Evolutionary conservation across 2,113 vertebrate species (phyloP).

Genomic region (Lanius ludovicianus): DNA sequence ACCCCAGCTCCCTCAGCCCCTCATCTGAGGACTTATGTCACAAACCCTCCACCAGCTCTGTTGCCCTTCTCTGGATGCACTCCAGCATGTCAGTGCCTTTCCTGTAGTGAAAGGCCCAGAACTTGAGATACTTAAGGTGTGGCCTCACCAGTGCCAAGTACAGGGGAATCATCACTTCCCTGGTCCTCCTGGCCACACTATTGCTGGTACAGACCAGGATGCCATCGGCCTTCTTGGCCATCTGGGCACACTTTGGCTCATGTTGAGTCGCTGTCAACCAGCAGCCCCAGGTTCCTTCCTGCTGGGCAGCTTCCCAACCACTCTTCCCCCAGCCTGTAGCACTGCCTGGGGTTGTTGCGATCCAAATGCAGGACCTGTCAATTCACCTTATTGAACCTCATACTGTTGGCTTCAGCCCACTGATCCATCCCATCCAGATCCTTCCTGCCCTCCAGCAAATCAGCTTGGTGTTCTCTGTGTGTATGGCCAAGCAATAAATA

Average conservation of each 20-base stretch:
- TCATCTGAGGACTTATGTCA: not conserved
- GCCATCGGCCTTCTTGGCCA: not conserved
- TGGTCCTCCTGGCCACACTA: not conserved
- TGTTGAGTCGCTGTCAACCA: not conserved
- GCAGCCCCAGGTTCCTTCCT: not conserved
- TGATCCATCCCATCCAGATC: not conserved
- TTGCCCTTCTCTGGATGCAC: not conserved
- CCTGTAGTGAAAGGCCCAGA: not conserved
- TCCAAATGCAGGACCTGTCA: not conserved
- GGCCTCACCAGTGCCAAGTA: not conserved
- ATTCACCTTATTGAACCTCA: not conserved
- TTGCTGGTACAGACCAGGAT: not conserved
- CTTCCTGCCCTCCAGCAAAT: not conserved
- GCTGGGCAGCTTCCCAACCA: not conserved
- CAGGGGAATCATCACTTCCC: not conserved
- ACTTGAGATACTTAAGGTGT: not conserved
- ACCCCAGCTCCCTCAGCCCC: not conserved
- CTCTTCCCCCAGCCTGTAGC: not conserved
- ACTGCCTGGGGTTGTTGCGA: not conserved
- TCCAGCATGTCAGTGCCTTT: not conserved
- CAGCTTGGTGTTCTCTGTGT: not conserved
- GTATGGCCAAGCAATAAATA: not conserved
- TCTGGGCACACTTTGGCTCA: not conserved
- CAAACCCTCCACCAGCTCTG: not conserved
- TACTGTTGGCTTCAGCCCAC: not conserved